Evolutionary conservation across 2,113 vertebrate species (phyloP).

Genomic region (Lepus americanus): DNA sequence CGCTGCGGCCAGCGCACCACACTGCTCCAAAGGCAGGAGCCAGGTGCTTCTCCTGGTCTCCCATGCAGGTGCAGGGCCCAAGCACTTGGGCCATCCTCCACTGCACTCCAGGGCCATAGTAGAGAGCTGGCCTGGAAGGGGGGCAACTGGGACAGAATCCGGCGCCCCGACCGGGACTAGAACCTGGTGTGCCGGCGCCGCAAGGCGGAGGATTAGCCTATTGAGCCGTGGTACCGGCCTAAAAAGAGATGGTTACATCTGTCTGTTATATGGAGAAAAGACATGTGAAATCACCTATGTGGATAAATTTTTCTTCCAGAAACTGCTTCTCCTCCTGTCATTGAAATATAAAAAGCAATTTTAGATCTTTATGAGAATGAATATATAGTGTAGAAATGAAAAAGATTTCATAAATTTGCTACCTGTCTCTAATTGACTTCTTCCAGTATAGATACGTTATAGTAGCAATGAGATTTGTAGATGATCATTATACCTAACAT

Average conservation of each 20-base stretch:
- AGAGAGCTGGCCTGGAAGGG: too few relatives aligned
- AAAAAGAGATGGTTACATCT: not conserved
- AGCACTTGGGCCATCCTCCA: too few relatives aligned
- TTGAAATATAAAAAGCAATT: not conserved
- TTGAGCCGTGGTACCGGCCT: too few relatives aligned
- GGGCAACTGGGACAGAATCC: too few relatives aligned
- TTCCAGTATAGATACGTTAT: not conserved
- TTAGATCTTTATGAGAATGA: constrained; percentile 3
- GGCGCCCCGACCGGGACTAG: too few relatives aligned
- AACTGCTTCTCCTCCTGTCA: not conserved
- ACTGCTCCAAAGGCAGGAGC: too few relatives aligned
- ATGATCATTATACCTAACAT: constrained; percentile 53
- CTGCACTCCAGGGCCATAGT: too few relatives aligned
- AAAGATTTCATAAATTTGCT: constrained; percentile 39
- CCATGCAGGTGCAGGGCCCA: too few relatives aligned
- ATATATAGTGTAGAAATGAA: not conserved
- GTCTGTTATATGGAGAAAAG: not conserved
- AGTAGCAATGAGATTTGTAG: constrained; percentile 41
- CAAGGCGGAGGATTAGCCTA: too few relatives aligned
- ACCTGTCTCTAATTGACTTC: constrained; percentile 29
- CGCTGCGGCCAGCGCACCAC: too few relatives aligned
- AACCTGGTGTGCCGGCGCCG: too few relatives aligned
- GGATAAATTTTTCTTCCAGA: not conserved
- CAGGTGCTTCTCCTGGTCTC: too few relatives aligned
- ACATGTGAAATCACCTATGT: not conserved